Base-by-base conservation (phyloP, 2,797 vertebrate species). In the Danio kyathit region DNA sequence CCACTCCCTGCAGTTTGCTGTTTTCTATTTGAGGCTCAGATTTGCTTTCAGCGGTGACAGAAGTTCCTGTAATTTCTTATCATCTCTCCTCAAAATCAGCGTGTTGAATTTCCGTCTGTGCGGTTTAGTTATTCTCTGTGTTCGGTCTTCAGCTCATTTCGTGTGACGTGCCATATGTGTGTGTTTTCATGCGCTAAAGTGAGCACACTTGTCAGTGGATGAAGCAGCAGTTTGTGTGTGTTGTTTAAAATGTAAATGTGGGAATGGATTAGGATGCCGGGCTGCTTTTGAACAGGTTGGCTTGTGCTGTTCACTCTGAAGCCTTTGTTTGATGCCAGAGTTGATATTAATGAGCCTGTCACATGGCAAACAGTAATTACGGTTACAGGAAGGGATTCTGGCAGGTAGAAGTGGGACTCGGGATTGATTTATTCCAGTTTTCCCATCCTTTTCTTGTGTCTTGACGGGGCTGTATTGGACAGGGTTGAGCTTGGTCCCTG, bases 321-420 rank as follows among this genome's bases (percentile, higher is more conserved):
- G 71, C 71, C 29, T 80, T 74, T 69, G 71, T 69, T 74, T 83
- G 82, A 80, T 76, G 66, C 77, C 73, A 51, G 51, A 44, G 65
- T 59, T 76, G 57, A 71, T 80, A 65, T 71, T 72, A 63, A 83
- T 73, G 51, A 80, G 73, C 56, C 66, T 57, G 29, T 63, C 78
- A 66, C 66, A 72, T 66, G 76, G 60, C 73, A 71, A 54, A 52
- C 73, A 80, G 65, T 76, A 70, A 78, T 78, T 78, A 69, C 51
- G 54, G 65, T 52, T 79, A 79, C 67, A 51, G 78, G 59, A 63
- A 43, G 13, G n/a, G 41, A 54, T 21, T 69, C 66, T 76, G 76
- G 46, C 48, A 52, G 69, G 52, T 44, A 65, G 64, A 16, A 56
- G 60, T 29, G 5, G 48, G 14, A 40, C 56, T 64, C 21, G 61